Evolutionary conservation across 2,797 vertebrate genomes (phyloP), one percentile per base, ranked within the genome.

Genomic region (Poeciliopsis paucimaculata): DNA sequence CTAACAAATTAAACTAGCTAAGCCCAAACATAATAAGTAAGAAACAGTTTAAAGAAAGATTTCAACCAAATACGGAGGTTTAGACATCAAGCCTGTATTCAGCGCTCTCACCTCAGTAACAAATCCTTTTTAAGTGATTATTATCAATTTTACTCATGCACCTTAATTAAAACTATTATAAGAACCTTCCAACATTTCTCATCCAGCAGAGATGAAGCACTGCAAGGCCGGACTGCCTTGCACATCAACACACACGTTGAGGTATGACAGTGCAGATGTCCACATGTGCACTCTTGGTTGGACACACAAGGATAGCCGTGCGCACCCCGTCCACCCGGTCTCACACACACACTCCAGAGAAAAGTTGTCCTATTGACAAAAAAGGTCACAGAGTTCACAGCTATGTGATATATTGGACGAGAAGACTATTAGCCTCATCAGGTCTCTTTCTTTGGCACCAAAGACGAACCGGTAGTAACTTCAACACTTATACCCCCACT

Each of bases 401-500:
- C 95, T 95, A 96, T 95, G 96, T 97, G 96, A 96, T 96, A 96
- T 96, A 96, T 97, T 96, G 95, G 94, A 96, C 92, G 95, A 95
- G 95, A 96, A 96, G 95, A 96, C 96, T 96, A 97, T 97, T 97
- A 97, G 96, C 95, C 96, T 96, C 95, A 95, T 96, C 94, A 89
- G 94, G 93, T 95, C 95, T 96, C 94, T 96, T 96, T 96, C 95
- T 96, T 96, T 94, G 89, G 90, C 93, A 91, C 94, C 93, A 95
- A 94, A 96, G 94, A 92, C 92, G 92, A 93, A 95, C 92, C 94
- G 94, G 95, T 95, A 95, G 95, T 95, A 96, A 96, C 96, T 96
- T 94, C 95, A 95, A 96, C 95, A 95, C 91, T 94, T 93, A 93
- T 92, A 90, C 93, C 94, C 93, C 92, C 91, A 88, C 86, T 75